These are phyloP conservation scores for Nomada ruficornis DNA, from an alignment of 2,888 invertebrate species.

Conservation along the genomic window DNA sequence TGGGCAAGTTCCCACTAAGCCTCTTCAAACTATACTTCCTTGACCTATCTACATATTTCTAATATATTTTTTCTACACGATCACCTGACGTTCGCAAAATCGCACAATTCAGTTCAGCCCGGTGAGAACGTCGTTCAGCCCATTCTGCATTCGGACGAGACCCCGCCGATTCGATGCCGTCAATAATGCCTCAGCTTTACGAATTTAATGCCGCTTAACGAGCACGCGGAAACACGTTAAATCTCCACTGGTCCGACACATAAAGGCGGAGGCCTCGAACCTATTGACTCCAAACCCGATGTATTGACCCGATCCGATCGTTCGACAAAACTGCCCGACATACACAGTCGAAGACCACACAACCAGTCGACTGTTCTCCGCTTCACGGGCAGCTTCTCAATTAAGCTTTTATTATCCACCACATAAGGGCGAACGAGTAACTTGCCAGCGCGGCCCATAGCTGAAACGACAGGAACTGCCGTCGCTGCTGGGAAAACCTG, in stretches of 20 bases:
- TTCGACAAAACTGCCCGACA: slow-evolving; percentile 27
- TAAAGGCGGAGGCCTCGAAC: slow-evolving; percentile 21
- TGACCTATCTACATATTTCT: no score
- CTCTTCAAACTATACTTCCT: no score
- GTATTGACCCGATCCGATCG: slow-evolving; percentile 16
- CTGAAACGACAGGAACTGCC: slow-evolving; percentile 1
- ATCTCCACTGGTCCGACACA: slow-evolving; percentile 21
- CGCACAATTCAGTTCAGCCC: neutral
- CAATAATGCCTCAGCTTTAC: slow-evolving; percentile 11
- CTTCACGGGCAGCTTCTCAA: slow-evolving; percentile 2
- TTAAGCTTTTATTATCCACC: slow-evolving; percentile 45
- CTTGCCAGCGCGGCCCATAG: slow-evolving; percentile 10
- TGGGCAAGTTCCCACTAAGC: no score
- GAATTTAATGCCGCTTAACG: slow-evolving; percentile 39
- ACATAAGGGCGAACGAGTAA: slow-evolving; percentile 26
- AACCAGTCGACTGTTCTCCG: neutral
- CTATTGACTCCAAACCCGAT: slow-evolving; percentile 21
- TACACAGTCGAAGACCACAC: neutral
- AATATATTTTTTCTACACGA: no score
- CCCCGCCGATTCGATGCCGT: neutral
- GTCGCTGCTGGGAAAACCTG: neutral
- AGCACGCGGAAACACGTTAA: slow-evolving; percentile 29
- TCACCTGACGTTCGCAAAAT: neutral
- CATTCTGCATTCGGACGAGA: neutral
- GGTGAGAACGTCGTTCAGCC: neutral